These are phyloP conservation scores for Fistularia tabacaria DNA, from an alignment of 2,797 vertebrate genomes.

Conservation along the genomic window DNA sequence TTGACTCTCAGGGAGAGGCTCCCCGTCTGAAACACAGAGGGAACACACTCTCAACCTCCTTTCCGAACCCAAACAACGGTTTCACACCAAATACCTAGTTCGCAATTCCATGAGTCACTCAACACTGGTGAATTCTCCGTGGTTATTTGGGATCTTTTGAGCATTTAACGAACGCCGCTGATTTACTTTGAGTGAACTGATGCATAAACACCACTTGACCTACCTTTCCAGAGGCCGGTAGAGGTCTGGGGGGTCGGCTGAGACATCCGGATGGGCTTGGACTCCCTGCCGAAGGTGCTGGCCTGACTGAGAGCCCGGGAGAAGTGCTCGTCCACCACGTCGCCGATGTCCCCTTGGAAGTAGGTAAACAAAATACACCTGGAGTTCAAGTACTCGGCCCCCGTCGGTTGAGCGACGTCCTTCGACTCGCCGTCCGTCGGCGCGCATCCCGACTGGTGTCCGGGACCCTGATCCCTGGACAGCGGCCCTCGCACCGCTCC, in stretches of 20 bases:
- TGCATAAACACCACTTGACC: not conserved
- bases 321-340: slow-evolving; percentile 97
- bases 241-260: slow-evolving; percentile 38
- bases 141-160: no score
- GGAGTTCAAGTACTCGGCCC: slow-evolving; percentile 96
- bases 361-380: slow-evolving; percentile 98
- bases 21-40: slow-evolving; percentile 77
- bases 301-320: slow-evolving; percentile 92
- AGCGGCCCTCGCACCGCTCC: slow-evolving; percentile 75
- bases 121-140: no score
- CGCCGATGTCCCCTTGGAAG: slow-evolving; percentile 93
- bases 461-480: slow-evolving; percentile 72
- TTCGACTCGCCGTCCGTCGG: slow-evolving; percentile 51
- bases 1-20: slow-evolving; percentile 77
- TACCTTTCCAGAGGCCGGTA: slow-evolving; percentile 87
- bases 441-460: slow-evolving; percentile 25
- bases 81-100: no score
- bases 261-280: slow-evolving; percentile 59
- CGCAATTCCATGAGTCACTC: no score
- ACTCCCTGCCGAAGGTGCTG: slow-evolving; percentile 72
- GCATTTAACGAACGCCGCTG: no score
- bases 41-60: not conserved
- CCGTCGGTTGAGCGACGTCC: slow-evolving; percentile 86
- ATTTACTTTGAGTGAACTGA: no score
- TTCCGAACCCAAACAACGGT: no score